A percentile compares a stretch with the other conserved stretches of the same genome.
Evolutionary conservation across 2,113 vertebrate genomes (phyloP).

Genomic region (Microtus ochrogaster): DNA sequence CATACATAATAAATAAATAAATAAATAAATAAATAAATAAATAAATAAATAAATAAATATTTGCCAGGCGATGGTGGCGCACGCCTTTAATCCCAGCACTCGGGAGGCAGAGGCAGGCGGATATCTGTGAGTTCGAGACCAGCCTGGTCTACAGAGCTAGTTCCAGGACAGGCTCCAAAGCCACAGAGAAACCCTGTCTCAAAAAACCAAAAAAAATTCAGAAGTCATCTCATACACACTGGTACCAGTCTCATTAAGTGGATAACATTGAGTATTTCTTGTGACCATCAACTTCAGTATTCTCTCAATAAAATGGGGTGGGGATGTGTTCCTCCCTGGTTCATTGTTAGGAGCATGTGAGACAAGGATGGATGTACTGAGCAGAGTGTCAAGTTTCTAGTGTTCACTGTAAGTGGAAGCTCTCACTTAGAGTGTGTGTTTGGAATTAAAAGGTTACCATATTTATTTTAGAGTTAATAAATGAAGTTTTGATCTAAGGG

Average conservation of each 20-base stretch:
- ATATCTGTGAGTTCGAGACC: no score
- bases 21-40: no score
- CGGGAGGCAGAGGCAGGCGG: no score
- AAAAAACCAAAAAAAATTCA: no score
- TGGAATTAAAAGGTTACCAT: conserved; percentile 36
- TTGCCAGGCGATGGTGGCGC: no score
- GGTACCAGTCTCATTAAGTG: neutral
- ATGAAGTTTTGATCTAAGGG: neutral
- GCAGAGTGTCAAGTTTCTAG: neutral
- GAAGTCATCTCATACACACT: neutral
- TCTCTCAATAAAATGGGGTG: neutral
- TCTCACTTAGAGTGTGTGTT: conserved; percentile 12
- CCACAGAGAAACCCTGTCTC: no score
- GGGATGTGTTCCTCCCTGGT: neutral
- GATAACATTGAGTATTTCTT: neutral
- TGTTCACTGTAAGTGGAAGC: neutral
- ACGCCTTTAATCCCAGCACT: no score
- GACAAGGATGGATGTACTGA: neutral
- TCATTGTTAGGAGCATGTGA: neutral
- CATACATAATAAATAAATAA: no score
- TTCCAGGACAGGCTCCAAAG: no score
- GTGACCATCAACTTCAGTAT: neutral
- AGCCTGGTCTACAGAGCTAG: no score
- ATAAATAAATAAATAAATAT: no score
- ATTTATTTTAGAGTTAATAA: conserved; percentile 45